Conservation (phyloP, 2,113 vertebrate species). For the Pandion haliaetus region DNA sequence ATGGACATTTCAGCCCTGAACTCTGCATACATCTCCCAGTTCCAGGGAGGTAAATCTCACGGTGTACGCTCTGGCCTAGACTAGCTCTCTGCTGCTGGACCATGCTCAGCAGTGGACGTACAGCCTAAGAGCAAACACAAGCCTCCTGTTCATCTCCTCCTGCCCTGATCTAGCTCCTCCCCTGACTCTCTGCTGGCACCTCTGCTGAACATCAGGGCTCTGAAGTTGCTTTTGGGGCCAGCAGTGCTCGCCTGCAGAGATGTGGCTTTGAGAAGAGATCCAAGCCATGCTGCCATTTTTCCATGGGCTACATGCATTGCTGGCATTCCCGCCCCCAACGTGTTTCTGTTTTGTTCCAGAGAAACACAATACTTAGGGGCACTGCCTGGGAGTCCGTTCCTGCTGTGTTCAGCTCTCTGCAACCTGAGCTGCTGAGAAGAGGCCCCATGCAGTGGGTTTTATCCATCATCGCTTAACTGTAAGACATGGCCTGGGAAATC, state of each 20-base stretch:
- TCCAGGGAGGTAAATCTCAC: neutral
- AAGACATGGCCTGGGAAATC: constrained; percentile 4
- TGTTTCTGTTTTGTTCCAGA: constrained; percentile 35
- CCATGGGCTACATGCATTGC: neutral
- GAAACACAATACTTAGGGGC: constrained; percentile 11
- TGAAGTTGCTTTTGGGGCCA: neutral
- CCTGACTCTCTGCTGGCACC: neutral
- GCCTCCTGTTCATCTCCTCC: neutral
- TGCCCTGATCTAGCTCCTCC: neutral
- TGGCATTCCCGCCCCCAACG: neutral
- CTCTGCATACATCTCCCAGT: fast-evolving
- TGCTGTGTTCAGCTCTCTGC: neutral
- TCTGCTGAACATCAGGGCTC: neutral
- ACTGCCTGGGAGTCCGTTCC: neutral
- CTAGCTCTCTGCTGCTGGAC: neutral
- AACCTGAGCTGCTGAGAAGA: constrained; percentile 17
- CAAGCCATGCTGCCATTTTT: neutral
- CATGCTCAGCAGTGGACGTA: neutral
- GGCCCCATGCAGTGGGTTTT: constrained; percentile 19
- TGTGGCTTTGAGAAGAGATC: neutral
- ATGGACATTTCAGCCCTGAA: neutral
- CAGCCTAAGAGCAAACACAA: neutral
- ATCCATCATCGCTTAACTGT: neutral
- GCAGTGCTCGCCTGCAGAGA: neutral
- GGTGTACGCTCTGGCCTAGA: neutral